Conservation (phyloP, 2,113 vertebrate species). For the Podilymbus podiceps region DNA sequence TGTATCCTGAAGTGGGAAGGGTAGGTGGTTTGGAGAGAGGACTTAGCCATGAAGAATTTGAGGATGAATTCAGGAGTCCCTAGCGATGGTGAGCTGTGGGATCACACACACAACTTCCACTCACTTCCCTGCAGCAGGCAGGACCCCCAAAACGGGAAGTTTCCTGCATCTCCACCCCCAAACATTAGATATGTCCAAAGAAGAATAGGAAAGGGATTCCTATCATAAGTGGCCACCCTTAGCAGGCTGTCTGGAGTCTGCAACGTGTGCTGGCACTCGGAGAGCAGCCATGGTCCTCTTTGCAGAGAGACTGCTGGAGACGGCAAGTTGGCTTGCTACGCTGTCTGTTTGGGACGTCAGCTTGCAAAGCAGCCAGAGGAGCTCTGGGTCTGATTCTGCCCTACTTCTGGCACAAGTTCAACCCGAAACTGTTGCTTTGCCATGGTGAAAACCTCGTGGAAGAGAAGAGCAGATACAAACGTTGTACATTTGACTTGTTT, state of each 20-base stretch:
- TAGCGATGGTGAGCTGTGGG: background rate
- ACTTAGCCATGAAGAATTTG: background rate
- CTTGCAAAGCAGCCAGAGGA: background rate
- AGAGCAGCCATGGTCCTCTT: background rate
- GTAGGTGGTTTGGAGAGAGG: background rate
- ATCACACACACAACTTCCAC: background rate
- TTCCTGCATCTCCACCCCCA: background rate
- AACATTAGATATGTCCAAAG: background rate
- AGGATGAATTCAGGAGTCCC: background rate
- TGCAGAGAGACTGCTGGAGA: background rate
- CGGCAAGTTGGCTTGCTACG: background rate
- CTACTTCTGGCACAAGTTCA: background rate
- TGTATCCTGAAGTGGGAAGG: background rate
- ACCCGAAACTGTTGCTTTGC: background rate
- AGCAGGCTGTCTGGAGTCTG: background rate
- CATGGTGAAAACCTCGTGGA: background rate
- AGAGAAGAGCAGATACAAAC: background rate
- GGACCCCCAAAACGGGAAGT: background rate
- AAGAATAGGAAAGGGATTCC: background rate
- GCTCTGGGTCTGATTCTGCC: background rate
- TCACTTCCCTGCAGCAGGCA: background rate
- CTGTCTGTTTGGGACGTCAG: background rate
- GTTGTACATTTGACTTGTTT: background rate
- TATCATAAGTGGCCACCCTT: background rate
- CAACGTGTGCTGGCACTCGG: background rate